Conservation (phyloP, 2,797 vertebrate genomes). For the Dromococcyx pavoninus region DNA sequence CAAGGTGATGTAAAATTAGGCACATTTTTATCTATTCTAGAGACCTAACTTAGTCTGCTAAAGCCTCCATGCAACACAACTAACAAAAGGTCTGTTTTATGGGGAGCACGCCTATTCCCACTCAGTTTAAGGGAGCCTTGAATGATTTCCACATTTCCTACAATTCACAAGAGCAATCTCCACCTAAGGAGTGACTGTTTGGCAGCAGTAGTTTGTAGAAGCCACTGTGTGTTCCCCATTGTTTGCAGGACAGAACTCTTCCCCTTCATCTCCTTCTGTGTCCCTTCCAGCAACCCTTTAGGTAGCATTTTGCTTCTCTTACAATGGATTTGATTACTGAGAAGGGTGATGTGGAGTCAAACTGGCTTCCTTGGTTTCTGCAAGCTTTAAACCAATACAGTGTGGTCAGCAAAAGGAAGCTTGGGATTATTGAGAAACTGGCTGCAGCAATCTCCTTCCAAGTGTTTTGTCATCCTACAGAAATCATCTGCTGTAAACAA, state of each 20-base stretch:
- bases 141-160: background rate
- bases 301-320: background rate
- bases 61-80: accelerated
- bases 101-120: background rate
- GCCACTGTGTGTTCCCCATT: accelerated
- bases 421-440: background rate
- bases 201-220: background rate
- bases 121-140: background rate
- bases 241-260: background rate
- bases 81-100: background rate
- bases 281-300: background rate
- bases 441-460: background rate
- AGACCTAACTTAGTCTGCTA: accelerated
- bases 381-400: accelerated
- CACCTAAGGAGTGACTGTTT: accelerated
- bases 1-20: slow-evolving; percentile 78
- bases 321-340: background rate
- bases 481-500: background rate
- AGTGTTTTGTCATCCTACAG: background rate
- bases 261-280: background rate
- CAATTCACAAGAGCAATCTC: background rate
- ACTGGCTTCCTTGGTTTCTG: background rate
- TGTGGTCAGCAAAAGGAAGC: background rate
- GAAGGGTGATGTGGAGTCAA: background rate
- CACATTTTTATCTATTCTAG: background rate